Evolutionary conservation across 2,888 invertebrate species (phyloP).

Genomic region (Melolontha melolontha): DNA sequence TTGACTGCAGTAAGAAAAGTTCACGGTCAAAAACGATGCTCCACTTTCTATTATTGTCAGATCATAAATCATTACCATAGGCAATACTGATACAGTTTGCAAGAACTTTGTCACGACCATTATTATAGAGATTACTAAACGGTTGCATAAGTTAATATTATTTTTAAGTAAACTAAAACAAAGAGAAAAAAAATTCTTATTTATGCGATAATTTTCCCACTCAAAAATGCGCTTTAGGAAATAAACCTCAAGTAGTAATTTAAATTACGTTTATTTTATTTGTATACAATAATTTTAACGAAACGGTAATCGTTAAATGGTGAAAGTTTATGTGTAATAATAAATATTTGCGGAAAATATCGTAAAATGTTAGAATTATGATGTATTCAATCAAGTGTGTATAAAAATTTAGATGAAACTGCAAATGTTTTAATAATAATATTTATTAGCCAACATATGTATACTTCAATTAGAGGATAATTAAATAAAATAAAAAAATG

Average conservation of each 20-base stretch:
- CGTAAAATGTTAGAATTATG: too few relatives aligned
- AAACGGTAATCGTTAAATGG: constrained; percentile 9
- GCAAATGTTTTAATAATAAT: too few relatives aligned
- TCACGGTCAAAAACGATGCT: constrained; percentile 40
- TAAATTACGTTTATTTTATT: constrained; percentile 8
- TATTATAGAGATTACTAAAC: constrained; percentile 2
- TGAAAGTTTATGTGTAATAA: constrained; percentile 27
- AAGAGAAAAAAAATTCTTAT: constrained; percentile 18
- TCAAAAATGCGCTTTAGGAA: constrained; percentile 28
- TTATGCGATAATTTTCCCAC: neutral
- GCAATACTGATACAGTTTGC: neutral
- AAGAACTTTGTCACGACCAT: constrained; percentile 2
- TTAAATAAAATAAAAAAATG: too few relatives aligned
- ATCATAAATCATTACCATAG: constrained; percentile 23
- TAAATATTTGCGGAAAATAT: neutral
- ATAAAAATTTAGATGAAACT: too few relatives aligned
- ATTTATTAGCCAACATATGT: too few relatives aligned
- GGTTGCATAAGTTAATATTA: constrained; percentile 15
- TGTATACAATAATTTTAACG: constrained; percentile 24
- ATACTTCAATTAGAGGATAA: too few relatives aligned
- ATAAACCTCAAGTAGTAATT: constrained; percentile 12
- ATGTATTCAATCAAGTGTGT: too few relatives aligned
- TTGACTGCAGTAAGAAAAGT: constrained; percentile 32
- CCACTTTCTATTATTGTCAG: constrained; percentile 37
- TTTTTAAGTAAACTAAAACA: constrained; percentile 15